These are phyloP conservation scores for Cecidostiba fungosa DNA, from an alignment of 2,888 invertebrate species.

Conservation along the genomic window DNA sequence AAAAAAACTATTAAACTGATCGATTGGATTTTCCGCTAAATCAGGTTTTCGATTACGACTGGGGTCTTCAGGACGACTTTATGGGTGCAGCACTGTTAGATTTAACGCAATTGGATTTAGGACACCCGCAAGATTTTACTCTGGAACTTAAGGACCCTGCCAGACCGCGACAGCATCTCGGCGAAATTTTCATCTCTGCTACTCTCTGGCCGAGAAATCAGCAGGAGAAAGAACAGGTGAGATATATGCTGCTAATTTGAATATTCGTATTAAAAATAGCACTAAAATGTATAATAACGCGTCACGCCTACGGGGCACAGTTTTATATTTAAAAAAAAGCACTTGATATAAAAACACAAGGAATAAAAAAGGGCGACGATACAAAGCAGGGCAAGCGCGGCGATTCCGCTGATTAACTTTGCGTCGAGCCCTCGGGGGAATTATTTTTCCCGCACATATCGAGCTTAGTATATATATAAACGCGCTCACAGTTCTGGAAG, in stretches of 20 bases:
- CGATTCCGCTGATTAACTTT: conserved; percentile 8
- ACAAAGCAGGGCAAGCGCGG: neutral
- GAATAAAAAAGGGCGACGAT: neutral
- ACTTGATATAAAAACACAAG: neutral
- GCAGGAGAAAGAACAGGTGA: conserved; percentile 96
- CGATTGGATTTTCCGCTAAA: neutral
- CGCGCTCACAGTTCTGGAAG: neutral
- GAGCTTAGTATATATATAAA: neutral
- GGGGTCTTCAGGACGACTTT: conserved; percentile 98
- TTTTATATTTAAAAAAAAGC: neutral
- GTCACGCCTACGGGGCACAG: neutral
- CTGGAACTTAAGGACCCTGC: conserved; percentile 90
- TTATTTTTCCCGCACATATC: conserved; percentile 22
- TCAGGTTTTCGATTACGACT: conserved; percentile 97
- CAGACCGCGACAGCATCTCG: conserved; percentile 87
- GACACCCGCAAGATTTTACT: conserved; percentile 88
- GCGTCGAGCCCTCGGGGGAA: neutral
- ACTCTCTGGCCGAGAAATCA: conserved; percentile 96
- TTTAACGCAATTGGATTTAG: conserved; percentile 90
- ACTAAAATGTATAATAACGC: neutral
- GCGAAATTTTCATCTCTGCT: conserved; percentile 90
- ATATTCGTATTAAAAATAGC: too few species aligned
- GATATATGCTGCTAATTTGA: neutral
- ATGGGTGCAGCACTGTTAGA: conserved; percentile 96
- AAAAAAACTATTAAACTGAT: neutral